Conservation (phyloP, 1,140 invertebrate genomes). For the Meteorus sp. region DNA sequence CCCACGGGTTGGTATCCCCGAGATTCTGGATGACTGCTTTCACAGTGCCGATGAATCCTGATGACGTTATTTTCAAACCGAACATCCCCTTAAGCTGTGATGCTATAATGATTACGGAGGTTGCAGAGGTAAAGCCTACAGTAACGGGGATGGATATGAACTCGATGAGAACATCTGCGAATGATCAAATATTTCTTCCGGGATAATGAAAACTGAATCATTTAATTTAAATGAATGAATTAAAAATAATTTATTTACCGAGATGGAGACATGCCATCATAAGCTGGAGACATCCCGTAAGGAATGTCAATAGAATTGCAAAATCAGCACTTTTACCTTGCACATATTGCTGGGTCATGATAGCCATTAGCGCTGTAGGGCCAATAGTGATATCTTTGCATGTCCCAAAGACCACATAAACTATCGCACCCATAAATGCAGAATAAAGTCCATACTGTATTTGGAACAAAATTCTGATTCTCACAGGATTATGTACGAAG, state of each 20-base stretch:
- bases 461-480: slow-evolving; percentile 25
- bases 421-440: slow-evolving; percentile 87
- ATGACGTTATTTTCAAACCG: slow-evolving; percentile 74
- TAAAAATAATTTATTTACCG: slow-evolving; percentile 54
- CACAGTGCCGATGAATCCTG: slow-evolving; percentile 72
- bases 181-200: slow-evolving; percentile 16
- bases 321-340: slow-evolving; percentile 72
- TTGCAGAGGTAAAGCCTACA: slow-evolving; percentile 91
- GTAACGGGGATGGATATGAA: slow-evolving; percentile 94
- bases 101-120: slow-evolving; percentile 87
- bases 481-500: slow-evolving; percentile 8
- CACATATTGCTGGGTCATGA: slow-evolving; percentile 79
- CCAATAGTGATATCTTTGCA: slow-evolving; percentile 91
- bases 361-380: slow-evolving; percentile 79
- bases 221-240: slow-evolving; percentile 1
- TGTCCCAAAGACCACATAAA: slow-evolving; percentile 88
- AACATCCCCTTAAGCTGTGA: slow-evolving; percentile 85
- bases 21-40: slow-evolving; percentile 66
- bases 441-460: slow-evolving; percentile 89
- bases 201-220: not conserved
- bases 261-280: slow-evolving; percentile 82
- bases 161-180: slow-evolving; percentile 87
- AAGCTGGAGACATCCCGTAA: slow-evolving; percentile 80
- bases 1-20: slow-evolving; percentile 65
- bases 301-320: slow-evolving; percentile 81